Evolutionary conservation across 23 tunicate genomes (phyloP).

Genomic region (Ciona savignyi): DNA sequence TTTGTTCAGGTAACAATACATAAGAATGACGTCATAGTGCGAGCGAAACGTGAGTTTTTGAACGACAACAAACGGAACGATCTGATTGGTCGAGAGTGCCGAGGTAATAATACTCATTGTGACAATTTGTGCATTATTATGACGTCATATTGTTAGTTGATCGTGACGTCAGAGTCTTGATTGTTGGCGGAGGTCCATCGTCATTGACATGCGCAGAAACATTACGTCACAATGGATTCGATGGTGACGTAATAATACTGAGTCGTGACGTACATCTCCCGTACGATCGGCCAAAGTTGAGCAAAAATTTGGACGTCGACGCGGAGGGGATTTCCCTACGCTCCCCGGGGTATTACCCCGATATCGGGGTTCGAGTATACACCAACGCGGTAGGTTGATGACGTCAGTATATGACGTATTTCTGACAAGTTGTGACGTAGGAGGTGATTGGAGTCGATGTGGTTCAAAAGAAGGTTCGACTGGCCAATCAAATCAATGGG

Average conservation of each 20-base stretch:
- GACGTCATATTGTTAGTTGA: conserved; percentile 5
- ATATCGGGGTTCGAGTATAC: conserved; percentile 32
- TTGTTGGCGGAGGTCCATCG: conserved; percentile 87
- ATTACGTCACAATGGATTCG: conserved; percentile 71
- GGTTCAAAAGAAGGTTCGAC: conserved; percentile 20
- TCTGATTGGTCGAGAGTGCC: not conserved
- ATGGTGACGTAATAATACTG: conserved; percentile 35
- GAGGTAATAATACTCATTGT: too few relatives aligned
- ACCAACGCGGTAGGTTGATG: conserved; percentile 29
- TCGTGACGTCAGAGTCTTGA: conserved; percentile 6
- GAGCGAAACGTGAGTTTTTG: conserved; percentile 13
- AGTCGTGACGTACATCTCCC: conserved; percentile 59
- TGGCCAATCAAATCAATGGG: conserved; percentile 7
- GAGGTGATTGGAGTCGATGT: conserved; percentile 43
- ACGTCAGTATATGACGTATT: not conserved
- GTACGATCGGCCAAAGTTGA: conserved; percentile 70
- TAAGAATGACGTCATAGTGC: conserved; percentile 33
- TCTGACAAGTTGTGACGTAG: conserved; percentile 11
- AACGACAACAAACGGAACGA: conserved; percentile 32
- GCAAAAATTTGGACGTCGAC: conserved; percentile 51
- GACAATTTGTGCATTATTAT: too few relatives aligned
- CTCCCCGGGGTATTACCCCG: conserved; percentile 25
- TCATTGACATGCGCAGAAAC: conserved; percentile 69
- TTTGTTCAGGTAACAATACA: conserved; percentile 16
- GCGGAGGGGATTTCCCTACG: conserved; percentile 29